These are phyloP conservation scores for Rhagophthalmus giganteus DNA, from an alignment of 2,888 invertebrate genomes.

Conservation along the genomic window DNA sequence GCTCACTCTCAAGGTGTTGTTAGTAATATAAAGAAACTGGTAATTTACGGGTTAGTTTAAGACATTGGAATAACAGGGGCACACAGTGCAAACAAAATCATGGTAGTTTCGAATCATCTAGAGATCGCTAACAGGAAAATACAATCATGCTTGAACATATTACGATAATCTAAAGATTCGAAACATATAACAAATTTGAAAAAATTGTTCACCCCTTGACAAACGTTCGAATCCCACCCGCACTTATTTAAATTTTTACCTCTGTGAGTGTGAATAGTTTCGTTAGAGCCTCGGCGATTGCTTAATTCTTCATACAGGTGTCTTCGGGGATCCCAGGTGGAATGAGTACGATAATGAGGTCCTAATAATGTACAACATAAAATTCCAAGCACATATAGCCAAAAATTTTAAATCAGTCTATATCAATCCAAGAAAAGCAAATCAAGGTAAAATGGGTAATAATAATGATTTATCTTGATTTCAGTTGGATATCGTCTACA, in stretches of 20 bases:
- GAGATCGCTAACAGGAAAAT: background rate
- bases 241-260: constrained; percentile 44
- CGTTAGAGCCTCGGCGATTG: constrained; percentile 70
- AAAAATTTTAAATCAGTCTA: constrained; percentile 19
- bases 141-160: background rate
- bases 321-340: constrained; percentile 87
- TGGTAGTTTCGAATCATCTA: background rate
- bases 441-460: constrained; percentile 4
- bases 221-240: background rate
- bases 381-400: constrained; percentile 34
- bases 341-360: constrained; percentile 61
- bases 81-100: constrained; percentile 3
- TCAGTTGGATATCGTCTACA: constrained; percentile 9
- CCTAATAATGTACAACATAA: constrained; percentile 45
- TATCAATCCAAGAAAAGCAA: constrained; percentile 9
- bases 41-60: constrained; percentile 2
- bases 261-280: constrained; percentile 65
- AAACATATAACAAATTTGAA: constrained; percentile 8
- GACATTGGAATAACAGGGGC: background rate
- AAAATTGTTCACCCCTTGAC: background rate
- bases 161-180: constrained; percentile 15
- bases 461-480: background rate
- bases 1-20: constrained; percentile 29
- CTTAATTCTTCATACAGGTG: constrained; percentile 89
- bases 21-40: constrained; percentile 22